phyloP scores from a whole-genome alignment of 2,888 invertebrate genomes.

The Gymnoscelis rufifasciata region DNA sequence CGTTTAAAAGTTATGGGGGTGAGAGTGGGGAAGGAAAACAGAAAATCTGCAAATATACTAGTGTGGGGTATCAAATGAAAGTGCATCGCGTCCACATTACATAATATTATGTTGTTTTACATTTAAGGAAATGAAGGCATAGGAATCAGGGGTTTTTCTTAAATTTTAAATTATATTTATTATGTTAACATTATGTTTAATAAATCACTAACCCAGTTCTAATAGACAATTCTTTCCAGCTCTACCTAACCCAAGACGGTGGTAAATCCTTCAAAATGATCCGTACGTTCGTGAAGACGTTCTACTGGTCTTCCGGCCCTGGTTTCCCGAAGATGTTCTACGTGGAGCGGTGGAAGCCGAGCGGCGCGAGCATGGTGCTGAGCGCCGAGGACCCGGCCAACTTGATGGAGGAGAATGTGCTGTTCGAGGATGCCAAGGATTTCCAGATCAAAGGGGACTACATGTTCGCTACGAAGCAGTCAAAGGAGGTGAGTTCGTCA shows the following conservation, averaged over 20 bases:
- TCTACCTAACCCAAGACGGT: conserved; percentile 87
- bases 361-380: conserved; percentile 83
- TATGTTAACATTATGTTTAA: too few species aligned
- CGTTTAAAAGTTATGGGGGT: too few species aligned
- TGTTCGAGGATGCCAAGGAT: conserved; percentile 86
- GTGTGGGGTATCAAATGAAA: too few species aligned
- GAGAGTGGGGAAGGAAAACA: too few species aligned
- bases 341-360: conserved; percentile 83
- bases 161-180: too few species aligned
- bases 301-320: conserved; percentile 83
- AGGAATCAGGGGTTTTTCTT: too few species aligned
- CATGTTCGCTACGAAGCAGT: conserved; percentile 88
- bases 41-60: too few species aligned
- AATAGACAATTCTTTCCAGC: conserved; percentile 54
- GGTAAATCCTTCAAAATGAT: conserved; percentile 85
- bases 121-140: too few species aligned
- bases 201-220: too few species aligned
- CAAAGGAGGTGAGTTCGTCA: conserved; percentile 79
- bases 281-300: conserved; percentile 87
- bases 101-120: too few species aligned
- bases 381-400: conserved; percentile 79
- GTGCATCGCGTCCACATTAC: too few species aligned
- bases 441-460: conserved; percentile 91
- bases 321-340: conserved; percentile 77
- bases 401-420: conserved; percentile 69